Conservation (phyloP, 2,888 invertebrate genomes). For the Thysanoteuthis rhombus region DNA sequence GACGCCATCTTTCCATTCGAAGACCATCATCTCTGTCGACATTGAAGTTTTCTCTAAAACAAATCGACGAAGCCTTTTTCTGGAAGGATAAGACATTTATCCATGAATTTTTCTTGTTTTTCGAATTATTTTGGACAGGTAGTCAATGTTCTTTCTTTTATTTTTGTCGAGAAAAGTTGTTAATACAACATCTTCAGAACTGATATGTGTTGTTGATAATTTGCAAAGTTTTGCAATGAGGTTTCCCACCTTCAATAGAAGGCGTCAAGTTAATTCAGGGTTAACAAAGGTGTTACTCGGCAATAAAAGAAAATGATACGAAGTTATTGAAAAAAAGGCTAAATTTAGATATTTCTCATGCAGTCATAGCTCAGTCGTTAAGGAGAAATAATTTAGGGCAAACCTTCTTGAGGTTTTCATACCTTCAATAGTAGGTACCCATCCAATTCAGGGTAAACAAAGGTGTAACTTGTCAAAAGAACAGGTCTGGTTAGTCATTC, state of each 20-base stretch:
- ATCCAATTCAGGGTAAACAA: too few species aligned
- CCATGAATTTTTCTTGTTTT: neutral
- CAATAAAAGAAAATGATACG: neutral
- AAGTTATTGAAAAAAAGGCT: neutral
- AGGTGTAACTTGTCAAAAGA: too few species aligned
- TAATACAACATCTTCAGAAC: neutral
- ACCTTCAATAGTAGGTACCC: too few species aligned
- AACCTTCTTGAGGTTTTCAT: neutral
- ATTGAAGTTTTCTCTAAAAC: neutral
- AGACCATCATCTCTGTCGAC: neutral
- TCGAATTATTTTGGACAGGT: neutral
- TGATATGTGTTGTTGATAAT: neutral
- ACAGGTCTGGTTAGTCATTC: too few species aligned
- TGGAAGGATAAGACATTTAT: neutral
- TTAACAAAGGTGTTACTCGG: neutral
- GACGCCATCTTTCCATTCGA: neutral
- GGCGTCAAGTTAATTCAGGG: neutral
- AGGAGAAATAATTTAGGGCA: neutral
- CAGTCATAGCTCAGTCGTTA: neutral
- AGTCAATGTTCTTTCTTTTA: neutral
- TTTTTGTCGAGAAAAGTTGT: neutral
- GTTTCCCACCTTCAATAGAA: neutral
- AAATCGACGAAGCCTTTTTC: constrained; percentile 12
- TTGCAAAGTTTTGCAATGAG: neutral
- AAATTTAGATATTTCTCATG: neutral